Evolutionary conservation across 2,888 invertebrate genomes (phyloP).

Genomic region (Gasteruption jaculator): DNA sequence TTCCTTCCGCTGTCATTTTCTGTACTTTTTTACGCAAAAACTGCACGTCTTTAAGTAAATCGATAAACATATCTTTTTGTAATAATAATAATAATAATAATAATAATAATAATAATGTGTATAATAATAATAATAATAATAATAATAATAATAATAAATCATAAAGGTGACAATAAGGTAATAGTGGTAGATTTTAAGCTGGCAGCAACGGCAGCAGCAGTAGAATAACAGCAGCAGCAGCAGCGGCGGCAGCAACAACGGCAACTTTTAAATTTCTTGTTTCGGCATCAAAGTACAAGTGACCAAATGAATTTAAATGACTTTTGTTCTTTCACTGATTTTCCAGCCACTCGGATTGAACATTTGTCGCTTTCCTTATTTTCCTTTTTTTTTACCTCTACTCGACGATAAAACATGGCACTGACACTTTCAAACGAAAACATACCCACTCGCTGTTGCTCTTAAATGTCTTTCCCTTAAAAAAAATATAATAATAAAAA

Average conservation of each 20-base stretch:
- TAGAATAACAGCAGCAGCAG: constrained; percentile 50
- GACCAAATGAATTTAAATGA: too few species aligned
- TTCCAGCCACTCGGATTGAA: too few species aligned
- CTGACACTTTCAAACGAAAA: constrained; percentile 35
- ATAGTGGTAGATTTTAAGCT: constrained; percentile 9
- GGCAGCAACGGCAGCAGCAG: constrained; percentile 33
- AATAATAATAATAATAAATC: constrained; percentile 33
- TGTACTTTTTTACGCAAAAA: constrained; percentile 29
- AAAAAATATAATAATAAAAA: too few species aligned
- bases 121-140: constrained; percentile 44
- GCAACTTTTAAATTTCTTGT: too few species aligned
- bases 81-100: constrained; percentile 38
- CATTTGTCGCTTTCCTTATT: too few species aligned
- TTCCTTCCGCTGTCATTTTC: constrained; percentile 18
- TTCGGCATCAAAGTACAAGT: constrained; percentile 13
- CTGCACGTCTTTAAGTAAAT: constrained; percentile 43
- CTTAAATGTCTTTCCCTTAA: too few species aligned
- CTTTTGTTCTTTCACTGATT: constrained; percentile 9
- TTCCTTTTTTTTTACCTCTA: constrained; percentile 37
- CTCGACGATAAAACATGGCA: constrained; percentile 49
- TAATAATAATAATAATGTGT: constrained; percentile 45
- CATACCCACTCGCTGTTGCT: constrained; percentile 26
- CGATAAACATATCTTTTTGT: constrained; percentile 48
- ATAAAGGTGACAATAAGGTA: constrained; percentile 33
- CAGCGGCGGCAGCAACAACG: too few species aligned